Evolutionary conservation across 1,140 invertebrate genomes (phyloP), one percentile per base, ranked within the genome.

Genomic region (Euwallacea fornicatus): DNA sequence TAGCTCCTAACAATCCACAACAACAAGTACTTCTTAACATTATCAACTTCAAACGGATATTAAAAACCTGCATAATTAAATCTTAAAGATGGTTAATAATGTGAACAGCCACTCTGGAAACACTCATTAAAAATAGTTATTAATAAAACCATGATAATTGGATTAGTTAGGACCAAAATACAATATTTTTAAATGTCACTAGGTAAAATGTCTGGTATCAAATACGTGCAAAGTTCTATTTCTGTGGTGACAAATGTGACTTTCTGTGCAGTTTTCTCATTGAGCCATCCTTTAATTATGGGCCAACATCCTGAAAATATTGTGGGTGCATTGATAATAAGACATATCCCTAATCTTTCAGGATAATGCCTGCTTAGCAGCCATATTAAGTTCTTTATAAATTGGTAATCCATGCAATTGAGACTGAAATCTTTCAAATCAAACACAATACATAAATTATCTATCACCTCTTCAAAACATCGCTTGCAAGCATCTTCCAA

Each of bases 401-500:
- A 83, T 79, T 90, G 89, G 78, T 91, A 91, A 76, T 92, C 90
- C 90, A 91, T 91, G 77, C 88, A 90, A 15, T 83, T 86, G 42
- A 91, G 80, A 47, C 88, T 89, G 77, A 92, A 91, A 67, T 88
- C 88, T 63, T 87, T 86, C 63, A 92, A 77, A 77, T 92, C 90
- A 82, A 92, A 91, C 33, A 92, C 87, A 75, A 91, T 91, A 76
- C 90, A 91, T 3, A 92, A 78, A 76, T 90, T 91, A 79, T 92
- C 90, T n/a, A 90, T 85, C 2, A 92, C 89, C 81, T 91, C 89
- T 78, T 91, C 90, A 81, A 91, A 90, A 83, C 89, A 91, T 80
- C 85, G 88, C 76, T 90, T 89, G 79, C 89, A 90, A 2, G 89
- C 89, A 78, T 89, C 87, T 81, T 92, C 90, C 82, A 92, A 81